Percentiles rank a stretch among this genome's conserved stretches.
phyloP scores from a whole-genome alignment of 92 coral and sea anemone genomes.

The Epizoanthus stellaris region DNA sequence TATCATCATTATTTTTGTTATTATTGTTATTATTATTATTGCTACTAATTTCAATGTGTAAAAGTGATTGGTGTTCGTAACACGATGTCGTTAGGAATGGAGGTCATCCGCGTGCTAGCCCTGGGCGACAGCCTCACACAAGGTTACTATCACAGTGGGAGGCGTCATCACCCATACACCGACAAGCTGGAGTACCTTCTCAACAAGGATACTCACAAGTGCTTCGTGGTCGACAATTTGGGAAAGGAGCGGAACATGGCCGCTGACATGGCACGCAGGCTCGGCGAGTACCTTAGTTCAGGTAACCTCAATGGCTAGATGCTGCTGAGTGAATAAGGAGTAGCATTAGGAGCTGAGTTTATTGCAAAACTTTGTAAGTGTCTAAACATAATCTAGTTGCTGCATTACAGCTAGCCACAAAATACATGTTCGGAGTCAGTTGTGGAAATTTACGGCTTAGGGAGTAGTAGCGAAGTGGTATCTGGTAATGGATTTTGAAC shows the following conservation, averaged over 20 bases:
- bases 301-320: background rate
- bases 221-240: constrained; percentile 76
- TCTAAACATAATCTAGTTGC: too few species aligned
- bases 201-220: constrained; percentile 85
- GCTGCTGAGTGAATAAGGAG: too few species aligned
- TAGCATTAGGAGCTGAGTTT: too few species aligned
- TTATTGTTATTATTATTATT: background rate
- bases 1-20: background rate
- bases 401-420: too few species aligned
- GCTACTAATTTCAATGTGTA: background rate
- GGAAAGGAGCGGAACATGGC: constrained; percentile 87
- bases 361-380: too few species aligned
- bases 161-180: constrained; percentile 81
- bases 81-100: constrained; percentile 63
- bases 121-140: constrained; percentile 92
- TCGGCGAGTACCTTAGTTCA: constrained; percentile 61
- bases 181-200: constrained; percentile 77
- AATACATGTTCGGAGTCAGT: too few species aligned
- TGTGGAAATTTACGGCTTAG: too few species aligned
- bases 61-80: background rate
- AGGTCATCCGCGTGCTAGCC: constrained; percentile 78
- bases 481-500: too few species aligned
- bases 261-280: constrained; percentile 74
- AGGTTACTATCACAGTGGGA: constrained; percentile 80
- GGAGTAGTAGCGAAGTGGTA: too few species aligned